These are phyloP conservation scores for Drosophila koepferae DNA, from an alignment of 2,888 invertebrate genomes.

Conservation along the genomic window DNA sequence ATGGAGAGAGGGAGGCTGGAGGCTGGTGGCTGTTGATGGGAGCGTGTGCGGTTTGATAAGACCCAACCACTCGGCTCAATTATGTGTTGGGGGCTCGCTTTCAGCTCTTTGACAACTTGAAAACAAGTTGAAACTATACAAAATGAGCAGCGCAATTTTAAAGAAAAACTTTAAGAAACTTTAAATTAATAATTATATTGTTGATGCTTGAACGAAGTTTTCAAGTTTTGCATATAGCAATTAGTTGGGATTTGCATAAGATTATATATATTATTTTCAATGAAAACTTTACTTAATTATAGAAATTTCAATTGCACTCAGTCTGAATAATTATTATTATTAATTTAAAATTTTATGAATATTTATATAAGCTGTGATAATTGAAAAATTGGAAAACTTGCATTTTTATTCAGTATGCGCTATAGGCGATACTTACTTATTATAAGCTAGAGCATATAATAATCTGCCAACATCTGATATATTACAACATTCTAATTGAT, in stretches of 20 bases:
- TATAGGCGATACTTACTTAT: too few species aligned
- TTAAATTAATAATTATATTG: not conserved
- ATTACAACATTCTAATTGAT: too few species aligned
- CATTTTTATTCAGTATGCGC: too few species aligned
- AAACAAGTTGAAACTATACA: not conserved
- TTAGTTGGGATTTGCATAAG: not conserved
- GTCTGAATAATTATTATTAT: too few species aligned
- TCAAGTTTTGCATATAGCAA: not conserved
- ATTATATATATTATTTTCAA: not conserved
- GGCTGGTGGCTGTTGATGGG: slow-evolving; percentile 58
- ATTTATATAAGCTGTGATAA: too few species aligned
- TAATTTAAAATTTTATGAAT: too few species aligned
- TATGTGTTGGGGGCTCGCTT: slow-evolving; percentile 40
- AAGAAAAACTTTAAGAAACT: not conserved
- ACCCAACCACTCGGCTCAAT: slow-evolving; percentile 54
- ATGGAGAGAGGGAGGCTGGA: not conserved
- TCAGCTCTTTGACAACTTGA: slow-evolving; percentile 14
- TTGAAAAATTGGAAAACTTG: too few species aligned
- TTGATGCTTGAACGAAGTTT: not conserved
- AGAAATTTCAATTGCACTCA: too few species aligned
- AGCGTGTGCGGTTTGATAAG: slow-evolving; percentile 76
- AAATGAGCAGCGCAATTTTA: not conserved
- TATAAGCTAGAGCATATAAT: too few species aligned
- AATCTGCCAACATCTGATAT: too few species aligned
- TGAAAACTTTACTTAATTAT: not conserved